phyloP scores from a whole-genome alignment of 2,113 vertebrate species.

The Terrapene triunguis region DNA sequence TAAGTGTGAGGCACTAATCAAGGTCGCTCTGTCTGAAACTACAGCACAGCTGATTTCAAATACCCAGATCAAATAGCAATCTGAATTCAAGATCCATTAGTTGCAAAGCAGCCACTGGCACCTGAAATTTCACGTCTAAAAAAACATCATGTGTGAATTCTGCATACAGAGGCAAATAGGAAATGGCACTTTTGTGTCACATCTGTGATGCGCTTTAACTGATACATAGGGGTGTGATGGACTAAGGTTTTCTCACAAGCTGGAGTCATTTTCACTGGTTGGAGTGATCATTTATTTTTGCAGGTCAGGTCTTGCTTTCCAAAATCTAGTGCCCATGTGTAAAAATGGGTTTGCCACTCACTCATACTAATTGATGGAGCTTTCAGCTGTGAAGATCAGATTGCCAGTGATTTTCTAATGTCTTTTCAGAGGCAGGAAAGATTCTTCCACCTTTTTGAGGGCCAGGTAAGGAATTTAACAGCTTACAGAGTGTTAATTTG shows the following conservation, averaged over 20 bases:
- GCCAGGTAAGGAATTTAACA: conserved; percentile 11
- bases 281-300: not conserved
- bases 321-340: not conserved
- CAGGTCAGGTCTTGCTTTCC: not conserved
- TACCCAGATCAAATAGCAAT: not conserved
- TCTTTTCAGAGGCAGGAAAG: conserved; percentile 39
- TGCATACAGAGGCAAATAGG: conserved; percentile 41
- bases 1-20: not conserved
- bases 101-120: not conserved
- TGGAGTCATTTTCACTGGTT: not conserved
- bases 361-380: conserved; percentile 31
- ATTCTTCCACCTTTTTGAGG: conserved; percentile 8
- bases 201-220: conserved; percentile 23
- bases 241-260: not conserved
- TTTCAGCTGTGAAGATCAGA: conserved; percentile 42
- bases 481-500: conserved; percentile 23
- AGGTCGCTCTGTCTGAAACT: not conserved
- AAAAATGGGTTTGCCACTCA: not conserved
- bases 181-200: conserved; percentile 27
- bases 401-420: conserved; percentile 31
- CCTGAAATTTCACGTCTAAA: conserved; percentile 46
- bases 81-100: not conserved
- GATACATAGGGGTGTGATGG: conserved; percentile 16
- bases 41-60: not conserved
- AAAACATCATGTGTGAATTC: conserved; percentile 13